These are phyloP conservation scores for Trissolcus japonicus DNA, from an alignment of 2,888 invertebrate species.

Conservation along the genomic window DNA sequence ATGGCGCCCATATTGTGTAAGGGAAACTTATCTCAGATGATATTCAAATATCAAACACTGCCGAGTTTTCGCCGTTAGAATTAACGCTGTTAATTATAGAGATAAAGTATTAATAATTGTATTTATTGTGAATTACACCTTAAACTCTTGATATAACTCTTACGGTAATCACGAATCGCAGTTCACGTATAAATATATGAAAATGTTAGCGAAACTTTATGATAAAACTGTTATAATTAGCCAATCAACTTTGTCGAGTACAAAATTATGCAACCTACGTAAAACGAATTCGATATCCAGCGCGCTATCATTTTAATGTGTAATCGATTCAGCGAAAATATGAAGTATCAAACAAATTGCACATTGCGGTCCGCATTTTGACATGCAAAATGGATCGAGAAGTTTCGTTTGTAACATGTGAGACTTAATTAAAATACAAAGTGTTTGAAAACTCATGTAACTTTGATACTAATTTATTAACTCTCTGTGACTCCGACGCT, in stretches of 20 bases:
- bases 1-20: not conserved
- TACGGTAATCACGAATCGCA: constrained; percentile 19
- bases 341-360: too few species aligned
- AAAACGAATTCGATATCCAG: too few species aligned
- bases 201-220: not conserved
- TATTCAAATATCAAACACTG: constrained; percentile 26
- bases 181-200: constrained; percentile 9
- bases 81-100: constrained; percentile 29
- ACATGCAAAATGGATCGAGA: constrained; percentile 1
- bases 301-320: too few species aligned
- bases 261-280: not conserved
- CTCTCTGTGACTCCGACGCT: constrained; percentile 19
- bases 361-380: not conserved
- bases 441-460: constrained; percentile 12
- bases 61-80: constrained; percentile 31
- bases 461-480: constrained; percentile 41
- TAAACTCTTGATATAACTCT: constrained; percentile 6
- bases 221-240: not conserved
- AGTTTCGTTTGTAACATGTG: constrained; percentile 20
- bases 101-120: constrained; percentile 44
- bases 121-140: constrained; percentile 40
- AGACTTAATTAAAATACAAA: constrained; percentile 14
- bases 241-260: too few species aligned
- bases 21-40: constrained; percentile 2
- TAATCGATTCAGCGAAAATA: too few species aligned